Conservation (phyloP, 2,113 vertebrate genomes). For the Pluvialis apricaria region DNA sequence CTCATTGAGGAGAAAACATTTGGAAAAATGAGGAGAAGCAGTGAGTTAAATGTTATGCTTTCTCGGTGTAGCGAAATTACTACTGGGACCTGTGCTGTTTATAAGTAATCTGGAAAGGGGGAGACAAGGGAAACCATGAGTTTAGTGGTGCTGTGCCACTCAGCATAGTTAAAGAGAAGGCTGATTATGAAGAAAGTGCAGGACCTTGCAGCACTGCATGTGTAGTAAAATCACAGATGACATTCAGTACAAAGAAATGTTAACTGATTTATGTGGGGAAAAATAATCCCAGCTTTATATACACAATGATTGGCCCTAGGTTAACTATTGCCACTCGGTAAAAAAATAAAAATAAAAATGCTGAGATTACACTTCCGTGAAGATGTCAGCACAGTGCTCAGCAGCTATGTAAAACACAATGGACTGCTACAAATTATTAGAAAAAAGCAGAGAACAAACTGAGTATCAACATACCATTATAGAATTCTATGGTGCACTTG, state of each 20-base stretch:
- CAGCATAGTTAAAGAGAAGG: neutral
- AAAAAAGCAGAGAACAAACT: neutral
- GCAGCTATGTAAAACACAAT: neutral
- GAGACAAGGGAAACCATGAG: neutral
- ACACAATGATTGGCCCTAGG: neutral
- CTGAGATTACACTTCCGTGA: neutral
- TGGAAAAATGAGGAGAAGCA: neutral
- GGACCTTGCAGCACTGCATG: neutral
- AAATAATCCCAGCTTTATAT: neutral
- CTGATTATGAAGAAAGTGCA: neutral
- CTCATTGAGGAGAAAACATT: neutral
- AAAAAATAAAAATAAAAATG: neutral
- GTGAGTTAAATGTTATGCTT: neutral
- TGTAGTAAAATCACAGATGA: neutral
- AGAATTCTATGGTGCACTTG: neutral
- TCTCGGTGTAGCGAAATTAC: neutral
- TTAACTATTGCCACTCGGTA: neutral
- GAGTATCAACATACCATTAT: neutral
- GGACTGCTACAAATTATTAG: neutral
- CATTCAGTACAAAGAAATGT: neutral
- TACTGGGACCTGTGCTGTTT: neutral
- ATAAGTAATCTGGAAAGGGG: neutral
- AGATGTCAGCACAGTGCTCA: neutral
- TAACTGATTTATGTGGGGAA: neutral
- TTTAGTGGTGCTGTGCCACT: neutral